Evolutionary conservation across 2,888 invertebrate genomes (phyloP), one percentile per base, ranked within the genome.

Genomic region (Philereme vetulata): DNA sequence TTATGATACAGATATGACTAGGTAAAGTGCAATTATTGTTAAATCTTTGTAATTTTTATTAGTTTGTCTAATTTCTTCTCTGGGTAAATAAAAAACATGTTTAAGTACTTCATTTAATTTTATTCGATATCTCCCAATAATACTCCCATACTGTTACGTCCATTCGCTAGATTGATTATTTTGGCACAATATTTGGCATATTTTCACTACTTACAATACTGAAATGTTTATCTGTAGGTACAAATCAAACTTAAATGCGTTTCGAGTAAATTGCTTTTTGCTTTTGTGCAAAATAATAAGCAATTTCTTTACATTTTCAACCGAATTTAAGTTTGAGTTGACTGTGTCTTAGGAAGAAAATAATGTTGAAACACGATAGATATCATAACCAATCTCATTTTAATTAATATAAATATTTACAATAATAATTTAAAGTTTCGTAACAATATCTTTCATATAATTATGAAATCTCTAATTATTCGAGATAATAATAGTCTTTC

Each of bases 171-270:
- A 74, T 71, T 73, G 72, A 72, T 70, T 72, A 75, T 74, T 72
- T 88, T 89, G 89, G 89, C 90, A 90, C 89, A 78, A 75, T 80
- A 82, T 86, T 89, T 88, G 88, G 87, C 88, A 75, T 81, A 72
- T 65, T 56, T 67, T 74, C 52, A 72, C 67, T 74, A 72, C 65
- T 49, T 68, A 67, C 51, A 70, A 64, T 61, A 59, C 57, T 62
- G 57, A 56, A 56, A 60, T 62, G 42, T 61, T 52, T 56, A 52
- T 47, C 38, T 47, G 36, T 51, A 58, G 35, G 35, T n/a, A 54
- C 6, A 21, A 6, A 21, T 36, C 53, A 50, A 53, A 56, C 45
- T 46, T 49, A 45, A 45, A 33, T 42, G 56, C 52, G 36, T 36
- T 21, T 21, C 11, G 6, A 9, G 5, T 6, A 32, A 0, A 34